Evolutionary conservation across 2,113 vertebrate genomes (phyloP).

Genomic region (Aleadryas rufinucha): DNA sequence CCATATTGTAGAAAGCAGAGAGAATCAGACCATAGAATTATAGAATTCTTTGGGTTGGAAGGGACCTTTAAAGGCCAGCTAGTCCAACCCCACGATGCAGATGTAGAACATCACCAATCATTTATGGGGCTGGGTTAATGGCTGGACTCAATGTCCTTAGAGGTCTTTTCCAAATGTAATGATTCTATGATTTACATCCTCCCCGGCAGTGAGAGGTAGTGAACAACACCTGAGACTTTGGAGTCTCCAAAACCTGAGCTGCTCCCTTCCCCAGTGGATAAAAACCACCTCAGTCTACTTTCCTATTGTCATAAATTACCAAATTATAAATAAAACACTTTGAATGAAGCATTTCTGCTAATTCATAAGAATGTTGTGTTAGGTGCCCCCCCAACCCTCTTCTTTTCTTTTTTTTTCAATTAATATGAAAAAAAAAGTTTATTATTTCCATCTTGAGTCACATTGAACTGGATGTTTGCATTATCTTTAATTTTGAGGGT

Average conservation of each 20-base stretch:
- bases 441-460: not conserved
- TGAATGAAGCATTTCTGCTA: not conserved
- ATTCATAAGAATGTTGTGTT: not conserved
- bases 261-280: not conserved
- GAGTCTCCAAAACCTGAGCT: not conserved
- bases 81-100: accelerated
- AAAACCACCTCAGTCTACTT: not conserved
- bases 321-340: not conserved
- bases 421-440: not conserved
- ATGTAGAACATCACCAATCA: not conserved
- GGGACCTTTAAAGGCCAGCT: not conserved
- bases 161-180: not conserved
- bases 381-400: accelerated
- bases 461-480: not conserved
- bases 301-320: not conserved
- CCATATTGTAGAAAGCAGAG: not conserved
- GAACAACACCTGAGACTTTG: not conserved
- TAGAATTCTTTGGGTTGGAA: not conserved
- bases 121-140: not conserved
- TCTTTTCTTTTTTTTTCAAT: too few relatives aligned
- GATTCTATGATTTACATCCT: not conserved
- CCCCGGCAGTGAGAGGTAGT: not conserved
- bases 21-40: not conserved
- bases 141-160: not conserved
- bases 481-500: not conserved